A percentile compares a stretch with the other conserved stretches of the same genome.
Conservation (phyloP, 1,140 invertebrate species). For the Bombus superbus region DNA sequence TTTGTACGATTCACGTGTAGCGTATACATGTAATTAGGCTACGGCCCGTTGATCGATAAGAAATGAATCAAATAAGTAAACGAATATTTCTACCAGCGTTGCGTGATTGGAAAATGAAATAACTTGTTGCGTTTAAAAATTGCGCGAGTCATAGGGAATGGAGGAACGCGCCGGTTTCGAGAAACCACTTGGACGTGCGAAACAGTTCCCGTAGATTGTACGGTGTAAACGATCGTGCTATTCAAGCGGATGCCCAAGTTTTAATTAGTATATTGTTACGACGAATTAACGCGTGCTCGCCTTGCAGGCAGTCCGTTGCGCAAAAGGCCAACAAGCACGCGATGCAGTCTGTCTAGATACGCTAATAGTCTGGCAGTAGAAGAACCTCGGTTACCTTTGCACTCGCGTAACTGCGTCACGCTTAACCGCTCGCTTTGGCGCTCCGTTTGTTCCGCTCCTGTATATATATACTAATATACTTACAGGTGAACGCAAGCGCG, state of each 20-base stretch:
- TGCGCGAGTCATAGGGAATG: too few species aligned
- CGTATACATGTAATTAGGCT: too few species aligned
- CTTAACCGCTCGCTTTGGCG: not conserved
- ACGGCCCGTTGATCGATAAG: too few species aligned
- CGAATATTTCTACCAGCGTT: too few species aligned
- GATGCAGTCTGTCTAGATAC: not conserved
- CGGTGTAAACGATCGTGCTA: not conserved
- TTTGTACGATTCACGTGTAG: too few species aligned
- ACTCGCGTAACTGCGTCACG: not conserved
- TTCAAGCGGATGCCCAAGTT: not conserved
- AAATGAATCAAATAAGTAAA: too few species aligned
- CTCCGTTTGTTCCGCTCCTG: not conserved
- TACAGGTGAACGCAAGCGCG: not conserved
- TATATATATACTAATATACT: not conserved
- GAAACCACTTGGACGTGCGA: too few species aligned
- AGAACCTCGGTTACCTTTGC: not conserved
- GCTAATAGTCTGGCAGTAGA: not conserved
- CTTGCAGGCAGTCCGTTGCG: too few species aligned
- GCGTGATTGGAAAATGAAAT: too few species aligned
- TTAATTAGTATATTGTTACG: constrained; percentile 18
- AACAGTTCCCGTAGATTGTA: not conserved
- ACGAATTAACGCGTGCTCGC: not conserved
- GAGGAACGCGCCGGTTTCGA: too few species aligned
- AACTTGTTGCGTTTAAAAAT: too few species aligned
- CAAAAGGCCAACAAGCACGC: not conserved